Evolutionary conservation across 2,797 vertebrate species (phyloP).

Genomic region (Periparus ater): DNA sequence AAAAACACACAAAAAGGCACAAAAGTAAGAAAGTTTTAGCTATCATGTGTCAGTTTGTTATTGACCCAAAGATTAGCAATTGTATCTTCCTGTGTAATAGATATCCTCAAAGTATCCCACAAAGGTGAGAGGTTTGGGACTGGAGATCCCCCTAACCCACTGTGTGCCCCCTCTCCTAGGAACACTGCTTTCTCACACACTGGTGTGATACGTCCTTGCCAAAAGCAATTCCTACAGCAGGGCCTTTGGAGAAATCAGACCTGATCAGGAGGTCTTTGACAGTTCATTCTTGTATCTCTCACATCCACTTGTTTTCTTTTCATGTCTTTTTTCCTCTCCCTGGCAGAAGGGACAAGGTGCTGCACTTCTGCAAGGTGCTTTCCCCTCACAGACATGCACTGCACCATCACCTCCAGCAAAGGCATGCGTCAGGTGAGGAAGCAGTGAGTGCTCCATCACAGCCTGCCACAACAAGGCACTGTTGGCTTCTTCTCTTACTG

Average conservation of each 20-base stretch:
- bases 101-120: background rate
- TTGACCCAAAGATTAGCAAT: background rate
- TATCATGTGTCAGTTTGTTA: background rate
- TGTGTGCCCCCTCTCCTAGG: background rate
- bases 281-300: background rate
- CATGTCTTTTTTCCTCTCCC: background rate
- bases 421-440: background rate
- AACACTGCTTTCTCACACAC: rapidly evolving
- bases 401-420: background rate
- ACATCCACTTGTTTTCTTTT: background rate
- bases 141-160: background rate
- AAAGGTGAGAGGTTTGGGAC: background rate
- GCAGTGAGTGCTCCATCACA: background rate
- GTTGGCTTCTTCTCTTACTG: background rate
- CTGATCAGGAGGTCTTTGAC: background rate
- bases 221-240: background rate
- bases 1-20: background rate
- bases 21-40: background rate
- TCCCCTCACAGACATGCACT: background rate
- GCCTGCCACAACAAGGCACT: background rate
- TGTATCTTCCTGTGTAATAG: background rate
- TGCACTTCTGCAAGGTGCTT: rapidly evolving
- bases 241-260: background rate
- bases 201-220: background rate
- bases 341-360: background rate